phyloP scores from a whole-genome alignment of 2,797 vertebrate genomes.

The Chiroxiphia lanceolata region DNA sequence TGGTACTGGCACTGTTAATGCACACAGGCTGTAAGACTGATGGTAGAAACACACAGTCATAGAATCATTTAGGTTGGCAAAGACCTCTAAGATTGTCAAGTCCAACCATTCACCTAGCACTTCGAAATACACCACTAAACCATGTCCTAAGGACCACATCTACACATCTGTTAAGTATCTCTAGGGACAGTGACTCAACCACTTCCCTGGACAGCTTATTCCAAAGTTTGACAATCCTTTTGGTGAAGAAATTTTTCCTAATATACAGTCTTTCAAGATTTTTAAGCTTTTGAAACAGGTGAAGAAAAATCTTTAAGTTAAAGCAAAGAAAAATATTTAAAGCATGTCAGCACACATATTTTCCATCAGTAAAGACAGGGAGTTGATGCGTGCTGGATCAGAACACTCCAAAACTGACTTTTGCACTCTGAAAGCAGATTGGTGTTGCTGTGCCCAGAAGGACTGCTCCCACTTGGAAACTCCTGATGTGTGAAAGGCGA shows the following conservation, averaged over 20 bases:
- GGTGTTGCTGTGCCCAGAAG: background rate
- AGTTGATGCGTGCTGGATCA: background rate
- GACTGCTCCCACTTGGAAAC: background rate
- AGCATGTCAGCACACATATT: background rate
- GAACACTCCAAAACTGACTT: background rate
- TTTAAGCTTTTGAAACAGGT: background rate
- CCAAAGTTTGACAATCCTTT: background rate
- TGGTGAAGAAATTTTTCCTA: background rate
- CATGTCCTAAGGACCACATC: background rate
- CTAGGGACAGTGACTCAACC: background rate
- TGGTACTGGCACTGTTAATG: background rate
- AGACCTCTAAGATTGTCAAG: background rate
- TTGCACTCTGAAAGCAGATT: background rate
- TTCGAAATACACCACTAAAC: background rate
- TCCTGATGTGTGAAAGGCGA: background rate
- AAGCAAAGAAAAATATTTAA: background rate
- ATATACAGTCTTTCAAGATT: background rate
- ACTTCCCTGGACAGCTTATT: background rate
- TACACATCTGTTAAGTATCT: background rate
- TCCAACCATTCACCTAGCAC: background rate
- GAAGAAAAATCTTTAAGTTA: background rate
- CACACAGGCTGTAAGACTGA: background rate
- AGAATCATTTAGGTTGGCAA: background rate
- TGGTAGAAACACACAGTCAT: background rate
- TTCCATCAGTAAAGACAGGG: background rate